Base-by-base conservation (phyloP, 1,140 invertebrate species). In the Lepidurus packardi region DNA sequence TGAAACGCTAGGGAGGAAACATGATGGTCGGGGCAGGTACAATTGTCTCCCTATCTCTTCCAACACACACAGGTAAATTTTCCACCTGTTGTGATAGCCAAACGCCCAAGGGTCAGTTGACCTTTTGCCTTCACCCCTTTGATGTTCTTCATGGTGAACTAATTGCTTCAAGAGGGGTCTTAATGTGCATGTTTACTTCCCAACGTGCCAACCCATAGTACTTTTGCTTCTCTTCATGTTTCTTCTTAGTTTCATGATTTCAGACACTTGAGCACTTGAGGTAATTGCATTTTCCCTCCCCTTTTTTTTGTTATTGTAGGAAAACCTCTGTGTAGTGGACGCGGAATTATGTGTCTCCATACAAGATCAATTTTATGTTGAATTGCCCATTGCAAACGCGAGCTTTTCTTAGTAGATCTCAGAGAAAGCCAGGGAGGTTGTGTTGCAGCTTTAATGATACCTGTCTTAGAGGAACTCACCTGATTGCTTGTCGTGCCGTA, bases 121-220 rank as follows among this genome's bases (percentile, higher is more conserved):
- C 53, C 53, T 65, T 65, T 65, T 34, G 53, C 16, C 53, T 65
- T 65, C 53, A 65, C 53, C 53, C 53, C 53, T 65, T 65, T 65
- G 53, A 65, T 65, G 53, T 65, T 65, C 53, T n/a, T 65, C 53
- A n/a, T 65, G 53, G 53, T 21, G 53, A 13, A 65, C 53, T 65
- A 65, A 65, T 65, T 65, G 53, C 53, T 21, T 65, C 53, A 65
- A 65, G 53, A 65, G 53, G 53, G 53, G 53, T 65, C 53, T 65
- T 65, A 65, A 65, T 65, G 53, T 65, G 53, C 53, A 65, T 65
- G 53, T 65, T 65, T 65, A 65, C 53, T 65, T 65, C 53, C 53
- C 53, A 65, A 21, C 53, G 16, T 65, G 16, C 53, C 13, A 65
- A 16, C 53, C 53, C 53, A 65, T n/a, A 65, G 53, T 34, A 65